Evolutionary conservation across 2,113 vertebrate species (phyloP).

Genomic region (Notechis scutatus): DNA sequence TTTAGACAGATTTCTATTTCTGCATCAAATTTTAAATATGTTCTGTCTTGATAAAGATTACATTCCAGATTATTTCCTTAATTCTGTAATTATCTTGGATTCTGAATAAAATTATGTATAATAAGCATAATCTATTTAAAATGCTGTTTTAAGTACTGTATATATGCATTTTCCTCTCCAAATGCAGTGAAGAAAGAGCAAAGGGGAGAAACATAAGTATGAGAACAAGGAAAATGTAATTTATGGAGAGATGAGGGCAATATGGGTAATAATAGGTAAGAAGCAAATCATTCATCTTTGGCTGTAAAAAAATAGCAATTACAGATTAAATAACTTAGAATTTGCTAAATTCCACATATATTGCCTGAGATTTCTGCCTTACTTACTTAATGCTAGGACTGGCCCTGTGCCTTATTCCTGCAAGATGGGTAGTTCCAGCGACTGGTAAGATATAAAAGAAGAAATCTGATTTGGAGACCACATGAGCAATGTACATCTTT

Average conservation of each 20-base stretch:
- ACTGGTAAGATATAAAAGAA: not conserved
- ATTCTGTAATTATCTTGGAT: not conserved
- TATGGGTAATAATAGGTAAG: not conserved
- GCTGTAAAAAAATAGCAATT: not conserved
- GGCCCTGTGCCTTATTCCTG: not conserved
- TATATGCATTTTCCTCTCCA: not conserved
- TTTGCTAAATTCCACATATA: not conserved
- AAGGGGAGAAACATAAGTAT: not conserved
- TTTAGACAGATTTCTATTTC: not conserved
- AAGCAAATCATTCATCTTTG: not conserved
- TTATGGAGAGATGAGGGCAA: not conserved
- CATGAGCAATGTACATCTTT: not conserved
- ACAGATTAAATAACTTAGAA: not conserved
- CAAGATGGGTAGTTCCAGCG: not conserved
- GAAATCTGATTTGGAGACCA: not conserved
- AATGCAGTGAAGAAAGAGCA: not conserved
- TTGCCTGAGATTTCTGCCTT: not conserved
- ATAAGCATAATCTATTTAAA: not conserved
- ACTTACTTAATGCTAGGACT: not conserved
- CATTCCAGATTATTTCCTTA: not conserved
- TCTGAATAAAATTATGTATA: slow-evolving; percentile 2
- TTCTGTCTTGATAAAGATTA: not conserved
- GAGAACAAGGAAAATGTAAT: not conserved
- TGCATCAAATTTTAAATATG: not conserved
- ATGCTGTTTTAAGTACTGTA: not conserved